These are phyloP conservation scores for Athrips mouffetella DNA, from an alignment of 2,888 invertebrate genomes.

Conservation along the genomic window DNA sequence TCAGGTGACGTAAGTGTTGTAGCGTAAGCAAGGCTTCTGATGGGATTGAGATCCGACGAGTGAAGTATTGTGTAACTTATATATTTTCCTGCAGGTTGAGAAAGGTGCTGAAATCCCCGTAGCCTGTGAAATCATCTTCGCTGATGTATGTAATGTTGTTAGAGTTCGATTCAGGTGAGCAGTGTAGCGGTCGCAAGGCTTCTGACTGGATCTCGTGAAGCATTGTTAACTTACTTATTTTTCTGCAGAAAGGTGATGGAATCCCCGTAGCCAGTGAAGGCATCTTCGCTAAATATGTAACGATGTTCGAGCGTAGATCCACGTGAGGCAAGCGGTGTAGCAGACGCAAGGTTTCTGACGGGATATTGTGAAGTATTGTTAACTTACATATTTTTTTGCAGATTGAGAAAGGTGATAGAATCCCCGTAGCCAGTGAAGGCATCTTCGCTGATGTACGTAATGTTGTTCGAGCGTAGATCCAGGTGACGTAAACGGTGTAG, in stretches of 20 bases:
- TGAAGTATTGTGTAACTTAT: conserved; percentile 81
- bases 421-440: conserved; percentile 93
- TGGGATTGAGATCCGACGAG: conserved; percentile 87
- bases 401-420: conserved; percentile 93
- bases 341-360: conserved; percentile 89
- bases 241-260: conserved; percentile 96
- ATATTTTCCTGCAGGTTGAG: conserved; percentile 94
- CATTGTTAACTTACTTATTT: conserved; percentile 90
- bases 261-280: conserved; percentile 92
- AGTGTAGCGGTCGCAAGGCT: conserved; percentile 89
- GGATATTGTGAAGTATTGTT: conserved; percentile 87
- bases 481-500: conserved; percentile 92
- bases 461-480: conserved; percentile 92
- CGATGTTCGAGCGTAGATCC: conserved; percentile 92
- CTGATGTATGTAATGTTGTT: conserved; percentile 91
- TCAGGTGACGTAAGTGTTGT: conserved; percentile 91
- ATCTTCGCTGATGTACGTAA: conserved; percentile 88
- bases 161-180: conserved; percentile 90
- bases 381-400: conserved; percentile 92
- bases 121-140: conserved; percentile 92
- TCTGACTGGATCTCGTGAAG: conserved; percentile 91
- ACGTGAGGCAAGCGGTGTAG: conserved; percentile 92
- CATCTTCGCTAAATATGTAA: conserved; percentile 89
- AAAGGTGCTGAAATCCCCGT: conserved; percentile 93
- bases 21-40: conserved; percentile 89